Evolutionary conservation across 1,140 invertebrate species (phyloP).

Genomic region (Rhagoletis zephyria): DNA sequence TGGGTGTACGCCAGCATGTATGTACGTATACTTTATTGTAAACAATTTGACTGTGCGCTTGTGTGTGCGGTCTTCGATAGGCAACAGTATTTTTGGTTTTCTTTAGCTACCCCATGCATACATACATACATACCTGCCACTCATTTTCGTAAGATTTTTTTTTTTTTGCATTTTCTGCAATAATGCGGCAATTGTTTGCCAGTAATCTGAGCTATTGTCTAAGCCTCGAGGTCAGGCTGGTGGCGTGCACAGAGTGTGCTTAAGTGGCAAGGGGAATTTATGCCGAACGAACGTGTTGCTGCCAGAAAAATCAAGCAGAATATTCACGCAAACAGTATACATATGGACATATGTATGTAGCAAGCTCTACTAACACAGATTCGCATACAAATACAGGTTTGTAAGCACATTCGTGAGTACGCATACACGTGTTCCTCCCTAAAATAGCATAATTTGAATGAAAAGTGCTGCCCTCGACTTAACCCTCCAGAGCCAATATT

Average conservation of each 20-base stretch:
- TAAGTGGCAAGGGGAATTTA: conserved; percentile 36
- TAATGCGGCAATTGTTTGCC: conserved; percentile 17
- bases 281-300: conserved; percentile 26
- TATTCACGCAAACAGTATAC: too few species aligned
- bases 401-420: neutral
- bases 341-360: neutral
- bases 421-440: neutral
- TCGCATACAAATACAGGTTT: neutral
- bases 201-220: conserved; percentile 52
- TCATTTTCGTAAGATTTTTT: neutral
- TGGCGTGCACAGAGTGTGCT: neutral
- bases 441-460: neutral
- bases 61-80: too few species aligned
- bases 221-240: neutral
- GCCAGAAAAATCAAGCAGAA: neutral
- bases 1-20: neutral
- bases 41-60: too few species aligned
- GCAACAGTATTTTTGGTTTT: neutral
- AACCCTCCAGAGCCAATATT: neutral
- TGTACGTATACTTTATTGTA: too few species aligned
- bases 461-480: neutral
- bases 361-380: neutral
- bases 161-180: neutral
- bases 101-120: too few species aligned
- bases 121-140: neutral